These are phyloP conservation scores for Heliopora coerulea DNA, from an alignment of 92 coral and sea anemone genomes.

Conservation along the genomic window DNA sequence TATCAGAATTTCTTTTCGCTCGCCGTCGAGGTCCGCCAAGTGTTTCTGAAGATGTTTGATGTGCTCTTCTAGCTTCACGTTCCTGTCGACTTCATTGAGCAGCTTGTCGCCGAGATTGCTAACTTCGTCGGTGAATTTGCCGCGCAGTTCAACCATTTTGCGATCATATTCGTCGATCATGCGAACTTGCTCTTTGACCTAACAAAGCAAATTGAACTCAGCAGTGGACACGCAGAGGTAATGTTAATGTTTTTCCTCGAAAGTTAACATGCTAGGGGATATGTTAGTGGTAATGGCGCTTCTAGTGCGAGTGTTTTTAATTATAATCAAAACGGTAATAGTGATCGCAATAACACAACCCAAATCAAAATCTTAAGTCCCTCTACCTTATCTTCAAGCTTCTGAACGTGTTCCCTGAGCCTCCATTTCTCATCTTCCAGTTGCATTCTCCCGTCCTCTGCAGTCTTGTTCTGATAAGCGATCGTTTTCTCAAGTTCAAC, in stretches of 20 bases:
- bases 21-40: slow-evolving; percentile 53
- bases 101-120: slow-evolving; percentile 36
- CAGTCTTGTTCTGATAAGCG: slow-evolving; percentile 31
- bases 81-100: slow-evolving; percentile 34
- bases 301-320: too few relatives aligned
- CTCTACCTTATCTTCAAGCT: slow-evolving; percentile 65
- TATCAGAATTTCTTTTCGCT: slow-evolving; percentile 29
- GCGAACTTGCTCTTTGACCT: slow-evolving; percentile 33
- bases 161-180: slow-evolving; percentile 37
- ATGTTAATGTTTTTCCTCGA: too few relatives aligned
- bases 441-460: slow-evolving; percentile 37
- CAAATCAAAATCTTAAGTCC: neutral
- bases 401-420: slow-evolving; percentile 63
- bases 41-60: slow-evolving; percentile 80
- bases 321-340: too few relatives aligned
- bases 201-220: neutral
- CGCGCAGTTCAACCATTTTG: slow-evolving; percentile 22
- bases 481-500: slow-evolving; percentile 29
- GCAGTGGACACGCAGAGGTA: too few relatives aligned
- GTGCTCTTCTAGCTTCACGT: slow-evolving; percentile 53
- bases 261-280: too few relatives aligned
- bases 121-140: slow-evolving; percentile 27
- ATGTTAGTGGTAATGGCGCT: too few relatives aligned
- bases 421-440: slow-evolving; percentile 63
- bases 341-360: too few relatives aligned